Evolutionary conservation across 2,797 vertebrate species (phyloP), one percentile per base, ranked within the genome.

Genomic region (Denticeps clupeoides): DNA sequence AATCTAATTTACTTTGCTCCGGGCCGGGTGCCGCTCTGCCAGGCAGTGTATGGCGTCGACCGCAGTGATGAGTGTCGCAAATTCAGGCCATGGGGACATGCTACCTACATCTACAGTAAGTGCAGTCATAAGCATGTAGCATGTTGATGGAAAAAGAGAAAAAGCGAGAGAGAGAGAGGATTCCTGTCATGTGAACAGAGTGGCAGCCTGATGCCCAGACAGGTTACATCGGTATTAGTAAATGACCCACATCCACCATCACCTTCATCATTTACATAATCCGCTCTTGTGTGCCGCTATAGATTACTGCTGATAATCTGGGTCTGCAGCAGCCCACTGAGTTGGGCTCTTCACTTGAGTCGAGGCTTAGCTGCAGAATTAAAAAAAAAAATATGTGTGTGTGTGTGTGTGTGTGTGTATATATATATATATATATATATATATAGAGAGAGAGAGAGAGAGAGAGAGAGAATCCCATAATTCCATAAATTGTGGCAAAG

Each of bases 1-100:
- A 50, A 49, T 58, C 32, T 53, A 8, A n/a, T 53, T 53, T 47
- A 7, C 45, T 53, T 25, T 38, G 16, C 35, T 38, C 8, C 58
- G 35, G 24, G 31, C 40, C 19, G 22, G 18, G 12, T 45, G 40
- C 24, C 38, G 18, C 33, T 15, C 48, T 27, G 45, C 45, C 42
- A 29, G 19, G 24, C 45, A 27, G 50, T 41, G 57, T 41, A 28
- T 49, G 35, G 27, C 26, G 41, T 46, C 32, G 35, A 38, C 10
- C 10, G 35, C 35, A 38, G 38, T 38, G 35, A 38, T 38, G 38
- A 38, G 35, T 35, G 35, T 38, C 1, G 3, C 8, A 4, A 35
- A 21, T n/a, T n/a, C n/a, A n/a, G n/a, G n/a, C n/a, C n/a, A n/a
- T n/a, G n/a, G n/a, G n/a, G n/a, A n/a, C n/a, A n/a, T n/a, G n/a